Base-by-base conservation (phyloP, 2,888 invertebrate species). In the Sthenelais limicola region DNA sequence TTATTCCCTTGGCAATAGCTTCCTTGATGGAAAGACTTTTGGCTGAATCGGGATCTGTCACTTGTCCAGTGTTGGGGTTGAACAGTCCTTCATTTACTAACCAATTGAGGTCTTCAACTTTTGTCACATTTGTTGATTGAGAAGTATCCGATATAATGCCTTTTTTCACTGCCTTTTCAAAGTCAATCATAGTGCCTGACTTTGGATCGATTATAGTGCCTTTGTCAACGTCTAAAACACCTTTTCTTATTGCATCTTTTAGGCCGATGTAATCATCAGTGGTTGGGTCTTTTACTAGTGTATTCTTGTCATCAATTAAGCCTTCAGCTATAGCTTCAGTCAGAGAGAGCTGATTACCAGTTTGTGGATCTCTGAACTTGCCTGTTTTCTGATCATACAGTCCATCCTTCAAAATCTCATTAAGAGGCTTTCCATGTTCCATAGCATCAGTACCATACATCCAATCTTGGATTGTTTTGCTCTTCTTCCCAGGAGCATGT, bases 321-420 rank as follows among this genome's bases (percentile, higher is more conserved):
- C 48, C 48, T 21, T 28, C 30, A 9, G 21, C 18, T 12, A 67
- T 67, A 18, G 67, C 67, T 28, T 67, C 67, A 48, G 30, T 48
- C 28, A 67, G n/a, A 21, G 47, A 48, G n/a, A 67, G n/a, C 18
- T 48, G 1, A 1, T 26, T 35, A 32, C 67, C 67, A 48, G 67
- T 21, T 26, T n/a, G 9, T 26, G 67, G 67, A 18, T 67, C 67
- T 26, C 18, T 92, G 82, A 93, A 94, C 0, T 92, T 92, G 83
- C 93, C 93, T 52, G 38, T 68, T 24, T 3, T 26, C 21, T 67
- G 43, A 30, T 67, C 48, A 48, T 48, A 67, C 3, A 67, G 48
- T 43, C 67, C 67, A 28, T 67, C 47, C 24, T 4, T 47, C 2
- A 67, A 1, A 28, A 26, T 21, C 30, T 67, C 48, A 28, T 30